Evolutionary conservation across 2,888 invertebrate genomes (phyloP).

Genomic region (Eristalis tenax): DNA sequence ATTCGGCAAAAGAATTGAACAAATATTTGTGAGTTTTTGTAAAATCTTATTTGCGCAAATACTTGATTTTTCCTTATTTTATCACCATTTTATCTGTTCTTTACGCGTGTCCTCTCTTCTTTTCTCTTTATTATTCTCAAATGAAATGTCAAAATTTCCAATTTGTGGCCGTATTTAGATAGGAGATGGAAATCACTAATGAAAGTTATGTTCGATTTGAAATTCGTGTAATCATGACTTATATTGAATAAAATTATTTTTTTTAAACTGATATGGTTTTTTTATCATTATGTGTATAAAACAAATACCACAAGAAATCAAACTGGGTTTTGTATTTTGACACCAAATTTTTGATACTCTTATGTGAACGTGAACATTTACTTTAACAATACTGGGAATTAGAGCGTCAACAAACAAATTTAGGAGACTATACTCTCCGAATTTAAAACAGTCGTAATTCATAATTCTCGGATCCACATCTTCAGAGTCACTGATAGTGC

Average conservation of each 20-base stretch:
- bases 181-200: neutral
- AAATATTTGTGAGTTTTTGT: constrained; percentile 40
- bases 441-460: too few relatives aligned
- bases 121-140: constrained; percentile 39
- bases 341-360: too few relatives aligned
- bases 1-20: constrained; percentile 30
- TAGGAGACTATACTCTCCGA: too few relatives aligned
- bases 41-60: constrained; percentile 62
- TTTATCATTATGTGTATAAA: too few relatives aligned
- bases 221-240: neutral
- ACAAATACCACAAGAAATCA: too few relatives aligned
- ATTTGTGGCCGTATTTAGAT: constrained; percentile 9
- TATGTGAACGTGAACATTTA: too few relatives aligned
- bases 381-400: too few relatives aligned
- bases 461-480: too few relatives aligned
- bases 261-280: neutral
- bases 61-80: constrained; percentile 70
- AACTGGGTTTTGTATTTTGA: too few relatives aligned
- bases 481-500: too few relatives aligned
- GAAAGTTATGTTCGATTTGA: neutral
- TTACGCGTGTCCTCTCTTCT: constrained; percentile 67
- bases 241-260: neutral
- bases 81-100: constrained; percentile 72
- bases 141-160: constrained; percentile 42
- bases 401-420: too few relatives aligned